These are phyloP conservation scores for Teleiodes luculella DNA, from an alignment of 2,888 invertebrate genomes.

Conservation along the genomic window DNA sequence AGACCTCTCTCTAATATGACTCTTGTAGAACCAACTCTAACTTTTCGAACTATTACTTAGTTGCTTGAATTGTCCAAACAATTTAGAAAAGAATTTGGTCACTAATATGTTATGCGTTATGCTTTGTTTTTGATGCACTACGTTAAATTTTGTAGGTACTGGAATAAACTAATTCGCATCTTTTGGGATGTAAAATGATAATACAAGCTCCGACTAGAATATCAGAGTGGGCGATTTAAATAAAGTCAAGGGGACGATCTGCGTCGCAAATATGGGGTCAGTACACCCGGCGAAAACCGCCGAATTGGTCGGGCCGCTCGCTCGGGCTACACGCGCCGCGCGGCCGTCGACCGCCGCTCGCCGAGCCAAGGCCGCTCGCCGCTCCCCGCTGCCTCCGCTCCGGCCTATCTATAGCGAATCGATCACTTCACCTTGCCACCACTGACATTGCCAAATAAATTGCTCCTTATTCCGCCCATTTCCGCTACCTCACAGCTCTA, in stretches of 20 bases:
- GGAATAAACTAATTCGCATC: too few species aligned
- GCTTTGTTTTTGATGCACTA: too few species aligned
- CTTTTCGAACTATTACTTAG: too few species aligned
- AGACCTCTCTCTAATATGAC: too few species aligned
- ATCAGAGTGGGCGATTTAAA: slow-evolving; percentile 60
- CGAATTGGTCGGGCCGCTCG: slow-evolving; percentile 77
- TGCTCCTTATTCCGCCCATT: neutral
- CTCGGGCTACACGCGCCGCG: slow-evolving; percentile 62
- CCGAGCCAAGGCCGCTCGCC: slow-evolving; percentile 56
- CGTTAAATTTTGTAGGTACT: too few species aligned
- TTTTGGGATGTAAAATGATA: too few species aligned
- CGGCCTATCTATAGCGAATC: slow-evolving; percentile 28
- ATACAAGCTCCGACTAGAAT: slow-evolving; percentile 20
- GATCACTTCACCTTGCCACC: slow-evolving; percentile 11
- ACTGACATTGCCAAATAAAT: slow-evolving; percentile 6
- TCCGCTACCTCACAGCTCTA: neutral
- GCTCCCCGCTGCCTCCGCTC: slow-evolving; percentile 29
- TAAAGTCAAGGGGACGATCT: slow-evolving; percentile 75
- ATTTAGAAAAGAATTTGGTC: too few species aligned
- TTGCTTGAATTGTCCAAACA: too few species aligned
- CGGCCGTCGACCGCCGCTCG: slow-evolving; percentile 69
- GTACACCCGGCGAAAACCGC: slow-evolving; percentile 68
- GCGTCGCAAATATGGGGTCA: slow-evolving; percentile 75
- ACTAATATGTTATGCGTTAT: too few species aligned
- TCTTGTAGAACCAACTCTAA: too few species aligned